Evolutionary conservation across 2,888 invertebrate species (phyloP).

Genomic region (Heliconius ismenius): DNA sequence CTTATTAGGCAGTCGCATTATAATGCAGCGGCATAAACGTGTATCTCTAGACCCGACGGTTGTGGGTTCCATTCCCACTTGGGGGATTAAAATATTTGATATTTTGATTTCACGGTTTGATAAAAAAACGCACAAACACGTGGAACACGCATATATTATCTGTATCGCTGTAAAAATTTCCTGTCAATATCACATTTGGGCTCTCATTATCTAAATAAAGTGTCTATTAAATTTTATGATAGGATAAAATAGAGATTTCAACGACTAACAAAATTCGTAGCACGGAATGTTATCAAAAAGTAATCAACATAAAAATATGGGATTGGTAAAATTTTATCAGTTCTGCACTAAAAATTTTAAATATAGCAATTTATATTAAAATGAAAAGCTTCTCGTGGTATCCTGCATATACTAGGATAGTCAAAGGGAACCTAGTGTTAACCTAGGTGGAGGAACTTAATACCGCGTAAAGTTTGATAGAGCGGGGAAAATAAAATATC

Average conservation of each 20-base stretch:
- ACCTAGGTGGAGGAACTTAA: too few relatives aligned
- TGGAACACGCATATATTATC: too few relatives aligned
- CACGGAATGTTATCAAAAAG: slow-evolving; percentile 33
- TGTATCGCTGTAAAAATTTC: not conserved
- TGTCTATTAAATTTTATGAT: slow-evolving; percentile 26
- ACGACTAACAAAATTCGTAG: slow-evolving; percentile 20
- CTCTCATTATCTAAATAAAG: slow-evolving; percentile 28
- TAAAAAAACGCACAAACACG: too few relatives aligned
- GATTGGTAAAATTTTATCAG: slow-evolving; percentile 6
- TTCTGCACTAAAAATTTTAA: not conserved
- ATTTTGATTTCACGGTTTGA: too few relatives aligned
- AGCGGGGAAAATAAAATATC: too few relatives aligned
- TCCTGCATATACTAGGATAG: not conserved
- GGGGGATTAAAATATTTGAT: too few relatives aligned
- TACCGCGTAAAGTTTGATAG: too few relatives aligned
- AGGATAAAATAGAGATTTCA: slow-evolving; percentile 24
- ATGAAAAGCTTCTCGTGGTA: not conserved
- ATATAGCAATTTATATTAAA: not conserved
- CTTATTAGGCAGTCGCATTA: too few relatives aligned
- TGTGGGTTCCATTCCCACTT: too few relatives aligned
- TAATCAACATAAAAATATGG: slow-evolving; percentile 28
- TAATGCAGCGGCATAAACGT: too few relatives aligned
- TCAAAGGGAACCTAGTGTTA: too few relatives aligned
- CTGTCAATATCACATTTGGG: slow-evolving; percentile 13
- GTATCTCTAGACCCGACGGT: too few relatives aligned